Evolutionary conservation across 2,888 invertebrate species (phyloP).

Genomic region (Microchrysa polita): DNA sequence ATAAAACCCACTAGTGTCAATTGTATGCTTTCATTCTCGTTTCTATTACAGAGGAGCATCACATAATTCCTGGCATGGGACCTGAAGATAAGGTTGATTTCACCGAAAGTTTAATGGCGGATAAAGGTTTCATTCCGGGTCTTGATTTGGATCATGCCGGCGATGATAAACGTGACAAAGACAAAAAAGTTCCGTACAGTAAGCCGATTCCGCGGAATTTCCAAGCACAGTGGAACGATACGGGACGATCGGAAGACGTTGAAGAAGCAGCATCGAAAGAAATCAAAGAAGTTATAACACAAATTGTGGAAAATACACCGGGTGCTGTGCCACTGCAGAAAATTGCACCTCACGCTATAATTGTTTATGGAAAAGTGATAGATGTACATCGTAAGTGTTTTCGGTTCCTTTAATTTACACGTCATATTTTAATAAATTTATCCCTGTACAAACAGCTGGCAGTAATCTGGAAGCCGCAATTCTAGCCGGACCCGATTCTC

Average conservation of each 20-base stretch:
- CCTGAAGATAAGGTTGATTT: conserved; percentile 91
- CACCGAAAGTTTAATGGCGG: conserved; percentile 71
- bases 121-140: conserved; percentile 78
- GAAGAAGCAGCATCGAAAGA: conserved; percentile 65
- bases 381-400: conserved; percentile 73
- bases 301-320: conserved; percentile 78
- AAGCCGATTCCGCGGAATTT: conserved; percentile 96
- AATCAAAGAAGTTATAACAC: conserved; percentile 74
- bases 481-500: conserved; percentile 77
- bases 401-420: no score
- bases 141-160: conserved; percentile 79
- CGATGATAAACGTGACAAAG: conserved; percentile 77
- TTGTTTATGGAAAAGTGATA: conserved; percentile 84
- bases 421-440: no score
- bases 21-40: not conserved
- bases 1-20: conserved; percentile 45
- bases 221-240: conserved; percentile 96
- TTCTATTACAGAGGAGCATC: conserved; percentile 73
- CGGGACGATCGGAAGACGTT: conserved; percentile 69
- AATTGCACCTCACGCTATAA: conserved; percentile 81
- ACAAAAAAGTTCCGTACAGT: conserved; percentile 90
- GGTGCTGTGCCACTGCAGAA: conserved; percentile 82
- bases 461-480: conserved; percentile 81
- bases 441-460: no score
- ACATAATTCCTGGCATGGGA: conserved; percentile 96